Base-by-base conservation (phyloP, 2,888 invertebrate genomes). In the Thysanoteuthis rhombus region DNA sequence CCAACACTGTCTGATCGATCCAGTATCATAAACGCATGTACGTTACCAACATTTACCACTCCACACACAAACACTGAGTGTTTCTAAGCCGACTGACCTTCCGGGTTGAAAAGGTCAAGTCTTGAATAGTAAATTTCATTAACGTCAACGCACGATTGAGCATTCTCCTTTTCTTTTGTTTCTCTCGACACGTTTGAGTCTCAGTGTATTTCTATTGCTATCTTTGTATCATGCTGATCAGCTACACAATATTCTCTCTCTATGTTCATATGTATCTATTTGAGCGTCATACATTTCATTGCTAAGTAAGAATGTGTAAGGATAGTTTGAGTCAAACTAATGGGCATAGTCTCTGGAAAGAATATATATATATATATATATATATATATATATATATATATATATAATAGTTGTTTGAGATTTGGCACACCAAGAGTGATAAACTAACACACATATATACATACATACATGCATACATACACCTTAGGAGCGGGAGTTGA, bases 201-300 rank as follows among this genome's bases (percentile, higher is more conserved):
- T 12, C 6, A n/a, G n/a, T n/a, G n/a, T n/a, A n/a, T n/a, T 12
- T 0, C 1, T 5, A 12, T 32, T n/a, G n/a, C n/a, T 6, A 2
- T 12, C 6, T 75, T 8, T 75, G 32, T 75, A 58, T 58, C 58
- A 58, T 25, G 25, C 8, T 58, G 2, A 58, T 28, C 28, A 58
- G 58, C 58, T 58, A 28, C 25, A 58, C 28, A 58, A 28, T 1
- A 3, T 28, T 28, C 58, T 3, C 25, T 58, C 42, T 42, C 42
- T 42, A 42, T 42, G 42, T 42, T 42, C 42, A 42, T 42, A 42
- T 42, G n/a, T n/a, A n/a, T n/a, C n/a, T n/a, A n/a, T n/a, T n/a
- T n/a, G n/a, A n/a, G n/a, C n/a, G n/a, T n/a, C n/a, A n/a, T n/a
- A n/a, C n/a, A n/a, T n/a, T n/a, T n/a, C n/a, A n/a, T n/a, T n/a